Base-by-base conservation (phyloP, 2,888 invertebrate species). In the Baronia brevicornis region DNA sequence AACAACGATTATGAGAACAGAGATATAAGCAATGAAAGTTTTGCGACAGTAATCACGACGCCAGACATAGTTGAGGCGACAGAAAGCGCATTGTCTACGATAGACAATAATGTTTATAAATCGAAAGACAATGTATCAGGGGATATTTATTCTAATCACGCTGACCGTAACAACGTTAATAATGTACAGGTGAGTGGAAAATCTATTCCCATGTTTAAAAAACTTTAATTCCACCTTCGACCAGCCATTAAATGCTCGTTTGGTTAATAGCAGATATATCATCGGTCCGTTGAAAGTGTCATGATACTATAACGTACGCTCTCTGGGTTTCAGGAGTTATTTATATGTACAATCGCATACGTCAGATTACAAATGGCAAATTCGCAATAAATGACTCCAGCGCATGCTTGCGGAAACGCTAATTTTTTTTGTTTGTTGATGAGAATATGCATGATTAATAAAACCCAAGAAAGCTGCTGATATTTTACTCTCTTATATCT, bases 41-140 rank as follows among this genome's bases (percentile, higher is more conserved):
- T 6, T 14, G 28, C 29, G 13, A 21, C 34, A 12, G 33, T 38
- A 9, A 27, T 28, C 3, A 26, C 34, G 4, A 15, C 8, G 1
- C 27, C 21, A 15, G 41, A 39, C 11, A 21, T 9, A 10, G 34
- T 12, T 32, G 46, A 19, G 14, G 24, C 22, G 26, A 45, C 38
- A 22, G 45, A 43, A 38, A 21, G 45, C 2, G 54, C 51, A 15
- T 37, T 41, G 15, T 35, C 47, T 23, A 48, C 48, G 5, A 35
- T 50, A 34, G 60, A 67, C 51, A 62, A 64, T 55, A 51, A 51
- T 42, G 59, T 70, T 41, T 54, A 60, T 30, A 54, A 45, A 39
- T 32, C 28, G 19, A 51, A 36, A 30, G 52, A 50, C 23, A 45
- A 44, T 1, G 30, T 24, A 7, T 9, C 30, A 3, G 52, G 51